Base-by-base conservation (phyloP, 2,888 invertebrate species). In the Lepidonotus clava region DNA sequence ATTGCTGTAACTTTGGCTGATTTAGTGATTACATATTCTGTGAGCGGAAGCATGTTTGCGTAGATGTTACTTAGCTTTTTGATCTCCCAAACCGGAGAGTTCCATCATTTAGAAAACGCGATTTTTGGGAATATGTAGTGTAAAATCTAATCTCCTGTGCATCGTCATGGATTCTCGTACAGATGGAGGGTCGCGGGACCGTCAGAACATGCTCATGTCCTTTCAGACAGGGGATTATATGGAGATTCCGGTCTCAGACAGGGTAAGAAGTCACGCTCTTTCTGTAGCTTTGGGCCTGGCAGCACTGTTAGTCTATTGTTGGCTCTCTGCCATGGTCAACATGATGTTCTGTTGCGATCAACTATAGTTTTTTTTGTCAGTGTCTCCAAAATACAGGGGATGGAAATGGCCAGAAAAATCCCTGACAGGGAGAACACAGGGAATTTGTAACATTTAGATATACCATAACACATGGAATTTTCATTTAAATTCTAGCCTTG, bases 231-330 rank as follows among this genome's bases (percentile, higher is more conserved):
- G 71, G 14, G 61, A 67, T 11, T 66, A 46, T 41, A 28, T 34
- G 28, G 85, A 85, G 28, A 85, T 85, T 32, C 85, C 85, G 28
- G 85, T 67, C 1, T 85, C 41, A 32, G 85, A 85, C 34, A 67
- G 38, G 85, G 85, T 85, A 38, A 67, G 67, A 38, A 4, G 28
- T 77, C 21, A n/a, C 38, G 34, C 40, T 77, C 21, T 11, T 14
- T 51, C 51, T 51, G n/a, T n/a, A n/a, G n/a, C n/a, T n/a, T n/a
- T n/a, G n/a, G n/a, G n/a, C n/a, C n/a, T n/a, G n/a, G n/a, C n/a
- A n/a, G n/a, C n/a, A n/a, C n/a, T n/a, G n/a, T n/a, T n/a, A n/a
- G n/a, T n/a, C n/a, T n/a, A n/a, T n/a, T n/a, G n/a, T n/a, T n/a
- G n/a, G n/a, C n/a, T n/a, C n/a, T n/a, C n/a, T n/a, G n/a, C n/a